Percentiles rank a stretch among this genome's conserved stretches.
Evolutionary conservation across 2,113 vertebrate species (phyloP).

Genomic region (Xenopus tropicalis): DNA sequence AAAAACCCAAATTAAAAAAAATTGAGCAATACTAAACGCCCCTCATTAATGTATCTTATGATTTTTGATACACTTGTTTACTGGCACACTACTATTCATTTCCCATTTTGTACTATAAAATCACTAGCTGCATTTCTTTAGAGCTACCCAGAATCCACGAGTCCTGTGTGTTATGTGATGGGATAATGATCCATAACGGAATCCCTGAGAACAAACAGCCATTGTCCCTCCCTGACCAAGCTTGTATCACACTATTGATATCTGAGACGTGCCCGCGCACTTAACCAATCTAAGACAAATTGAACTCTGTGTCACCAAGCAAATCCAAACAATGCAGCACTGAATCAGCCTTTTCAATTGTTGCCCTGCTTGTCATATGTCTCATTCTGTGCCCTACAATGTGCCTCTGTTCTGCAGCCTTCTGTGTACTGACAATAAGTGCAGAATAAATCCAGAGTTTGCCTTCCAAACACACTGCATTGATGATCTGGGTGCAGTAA

Average conservation of each 20-base stretch:
- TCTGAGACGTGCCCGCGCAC: neutral
- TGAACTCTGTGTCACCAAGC: constrained; percentile 20
- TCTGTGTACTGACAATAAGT: constrained; percentile 13
- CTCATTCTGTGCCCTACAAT: constrained; percentile 10
- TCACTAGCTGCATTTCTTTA: no score
- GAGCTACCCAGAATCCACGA: neutral
- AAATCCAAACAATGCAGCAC: constrained; percentile 16
- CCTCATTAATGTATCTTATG: no score
- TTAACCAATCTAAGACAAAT: constrained; percentile 7
- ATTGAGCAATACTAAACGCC: no score
- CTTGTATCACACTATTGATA: neutral
- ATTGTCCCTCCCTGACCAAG: neutral
- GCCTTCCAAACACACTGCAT: neutral
- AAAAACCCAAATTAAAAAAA: no score
- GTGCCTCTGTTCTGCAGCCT: constrained; percentile 8
- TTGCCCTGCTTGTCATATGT: constrained; percentile 1
- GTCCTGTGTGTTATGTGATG: neutral
- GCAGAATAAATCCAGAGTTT: constrained; percentile 14
- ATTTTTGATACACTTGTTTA: no score
- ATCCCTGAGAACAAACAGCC: neutral
- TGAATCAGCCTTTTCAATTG: constrained; percentile 30
- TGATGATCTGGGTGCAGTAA: constrained; percentile 2
- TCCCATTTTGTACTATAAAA: no score
- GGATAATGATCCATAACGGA: neutral
- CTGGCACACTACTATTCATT: no score